Percentiles rank a stretch among this genome's conserved stretches.
Evolutionary conservation across 2,888 invertebrate genomes (phyloP).

Genomic region (Timandra comae): DNA sequence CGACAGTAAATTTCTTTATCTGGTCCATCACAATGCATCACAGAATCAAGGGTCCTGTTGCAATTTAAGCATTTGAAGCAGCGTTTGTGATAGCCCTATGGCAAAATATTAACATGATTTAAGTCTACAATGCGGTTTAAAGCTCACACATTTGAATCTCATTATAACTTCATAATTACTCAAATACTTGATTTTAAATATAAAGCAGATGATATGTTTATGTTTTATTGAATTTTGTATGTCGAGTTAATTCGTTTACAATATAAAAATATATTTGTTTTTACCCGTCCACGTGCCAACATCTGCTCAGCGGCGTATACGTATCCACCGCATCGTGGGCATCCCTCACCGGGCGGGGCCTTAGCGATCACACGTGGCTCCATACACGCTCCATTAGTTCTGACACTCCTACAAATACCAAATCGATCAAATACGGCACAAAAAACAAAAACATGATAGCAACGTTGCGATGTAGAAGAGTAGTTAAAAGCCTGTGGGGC

Average conservation of each 20-base stretch:
- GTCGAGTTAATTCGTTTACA: not conserved
- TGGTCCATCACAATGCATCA: constrained; percentile 94
- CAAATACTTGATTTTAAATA: no score
- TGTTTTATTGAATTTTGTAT: not conserved
- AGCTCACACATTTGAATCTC: no score
- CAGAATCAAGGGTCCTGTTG: constrained; percentile 90
- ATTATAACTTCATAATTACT: no score
- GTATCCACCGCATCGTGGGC: constrained; percentile 91
- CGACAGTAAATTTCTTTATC: constrained; percentile 94
- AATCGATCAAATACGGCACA: constrained; percentile 31
- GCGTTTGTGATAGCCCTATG: constrained; percentile 90
- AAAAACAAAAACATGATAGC: constrained; percentile 34
- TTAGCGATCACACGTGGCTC: constrained; percentile 85
- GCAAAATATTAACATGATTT: constrained; percentile 36
- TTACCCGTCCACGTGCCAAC: constrained; percentile 92
- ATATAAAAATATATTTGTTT: no score
- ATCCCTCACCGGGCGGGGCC: constrained; percentile 90
- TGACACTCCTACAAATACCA: constrained; percentile 58
- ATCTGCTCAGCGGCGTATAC: constrained; percentile 95
- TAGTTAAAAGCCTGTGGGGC: constrained; percentile 67
- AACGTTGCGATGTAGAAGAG: constrained; percentile 64
- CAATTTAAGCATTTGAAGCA: constrained; percentile 94
- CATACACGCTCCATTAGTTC: constrained; percentile 79
- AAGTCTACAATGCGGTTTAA: constrained; percentile 1
- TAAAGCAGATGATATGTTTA: constrained; percentile 5